A percentile compares a stretch with the other conserved stretches of the same genome.
These are phyloP conservation scores for Umimayanthus chanpuru DNA, from an alignment of 92 coral and sea anemone species.

Conservation along the genomic window DNA sequence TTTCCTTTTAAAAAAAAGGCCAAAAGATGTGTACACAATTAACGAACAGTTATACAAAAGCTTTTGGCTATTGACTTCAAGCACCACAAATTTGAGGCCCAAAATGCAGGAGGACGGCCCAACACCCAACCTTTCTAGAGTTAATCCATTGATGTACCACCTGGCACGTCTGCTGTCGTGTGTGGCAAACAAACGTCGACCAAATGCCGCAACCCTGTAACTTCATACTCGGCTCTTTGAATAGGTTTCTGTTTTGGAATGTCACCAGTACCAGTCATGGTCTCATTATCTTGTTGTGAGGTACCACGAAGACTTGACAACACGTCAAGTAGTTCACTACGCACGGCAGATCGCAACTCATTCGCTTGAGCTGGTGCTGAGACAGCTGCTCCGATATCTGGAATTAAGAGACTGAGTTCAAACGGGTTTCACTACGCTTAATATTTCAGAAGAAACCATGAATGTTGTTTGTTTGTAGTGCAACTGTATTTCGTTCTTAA, in stretches of 20 bases:
- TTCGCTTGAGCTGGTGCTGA: neutral
- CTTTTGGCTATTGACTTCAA: too few relatives aligned
- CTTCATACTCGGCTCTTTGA: neutral
- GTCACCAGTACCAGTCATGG: neutral
- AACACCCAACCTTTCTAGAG: too few relatives aligned
- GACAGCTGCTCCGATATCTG: neutral
- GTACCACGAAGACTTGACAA: neutral
- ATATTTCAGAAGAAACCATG: neutral
- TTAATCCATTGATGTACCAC: neutral
- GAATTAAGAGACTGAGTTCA: neutral
- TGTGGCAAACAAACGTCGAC: neutral
- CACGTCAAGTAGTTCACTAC: constrained; percentile 7
- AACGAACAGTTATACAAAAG: too few relatives aligned
- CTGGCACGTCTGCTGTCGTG: neutral
- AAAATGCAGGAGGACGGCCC: too few relatives aligned
- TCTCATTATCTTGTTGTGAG: neutral
- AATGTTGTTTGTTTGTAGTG: too few relatives aligned
- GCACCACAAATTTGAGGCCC: too few relatives aligned
- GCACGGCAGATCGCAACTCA: neutral
- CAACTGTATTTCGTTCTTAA: neutral
- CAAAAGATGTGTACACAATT: too few relatives aligned
- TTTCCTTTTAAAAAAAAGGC: too few relatives aligned
- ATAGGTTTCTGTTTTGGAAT: neutral
- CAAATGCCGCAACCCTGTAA: neutral
- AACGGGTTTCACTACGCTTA: neutral